Percentiles rank a stretch among this genome's conserved stretches.
Conservation (phyloP, 2,113 vertebrate species). For the Odobenus rosmarus region DNA sequence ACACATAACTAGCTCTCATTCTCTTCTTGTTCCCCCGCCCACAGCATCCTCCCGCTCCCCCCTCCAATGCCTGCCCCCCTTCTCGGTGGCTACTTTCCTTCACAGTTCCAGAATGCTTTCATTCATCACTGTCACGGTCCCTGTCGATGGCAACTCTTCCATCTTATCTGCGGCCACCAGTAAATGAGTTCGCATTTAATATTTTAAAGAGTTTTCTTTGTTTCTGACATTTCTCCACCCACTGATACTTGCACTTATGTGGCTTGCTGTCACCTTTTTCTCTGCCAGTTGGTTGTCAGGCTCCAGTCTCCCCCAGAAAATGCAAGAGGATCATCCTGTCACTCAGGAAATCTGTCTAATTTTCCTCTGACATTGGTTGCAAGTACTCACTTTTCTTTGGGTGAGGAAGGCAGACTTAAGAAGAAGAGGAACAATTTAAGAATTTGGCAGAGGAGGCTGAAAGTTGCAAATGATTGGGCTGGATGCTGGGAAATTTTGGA, state of each 20-base stretch:
- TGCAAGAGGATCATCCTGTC: slow-evolving; percentile 63
- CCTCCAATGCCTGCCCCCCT: slow-evolving; percentile 63
- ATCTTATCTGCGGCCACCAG: slow-evolving; percentile 81
- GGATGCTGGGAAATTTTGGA: background rate
- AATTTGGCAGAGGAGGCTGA: slow-evolving; percentile 50
- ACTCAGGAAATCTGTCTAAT: slow-evolving; percentile 72
- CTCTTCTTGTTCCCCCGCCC: slow-evolving; percentile 66
- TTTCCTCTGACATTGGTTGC: slow-evolving; percentile 69
- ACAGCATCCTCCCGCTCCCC: slow-evolving; percentile 59
- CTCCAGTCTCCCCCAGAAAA: slow-evolving; percentile 64
- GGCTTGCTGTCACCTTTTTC: slow-evolving; percentile 69
- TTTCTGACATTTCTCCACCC: slow-evolving; percentile 79
- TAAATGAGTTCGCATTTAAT: slow-evolving; percentile 86
- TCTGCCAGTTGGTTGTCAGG: slow-evolving; percentile 73
- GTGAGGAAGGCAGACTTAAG: slow-evolving; percentile 50
- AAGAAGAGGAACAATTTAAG: slow-evolving; percentile 23
- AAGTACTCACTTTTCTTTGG: slow-evolving; percentile 57
- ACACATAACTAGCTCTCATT: slow-evolving; percentile 58
- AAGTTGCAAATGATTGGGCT: slow-evolving; percentile 39
- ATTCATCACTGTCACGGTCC: slow-evolving; percentile 84
- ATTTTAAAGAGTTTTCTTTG: slow-evolving; percentile 81
- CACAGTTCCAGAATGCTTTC: slow-evolving; percentile 81
- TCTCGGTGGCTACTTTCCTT: slow-evolving; percentile 75
- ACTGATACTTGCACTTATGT: slow-evolving; percentile 61
- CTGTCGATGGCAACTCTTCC: slow-evolving; percentile 75